Base-by-base conservation (phyloP, 2,797 vertebrate genomes). In the Dendrocincla tyrannina region DNA sequence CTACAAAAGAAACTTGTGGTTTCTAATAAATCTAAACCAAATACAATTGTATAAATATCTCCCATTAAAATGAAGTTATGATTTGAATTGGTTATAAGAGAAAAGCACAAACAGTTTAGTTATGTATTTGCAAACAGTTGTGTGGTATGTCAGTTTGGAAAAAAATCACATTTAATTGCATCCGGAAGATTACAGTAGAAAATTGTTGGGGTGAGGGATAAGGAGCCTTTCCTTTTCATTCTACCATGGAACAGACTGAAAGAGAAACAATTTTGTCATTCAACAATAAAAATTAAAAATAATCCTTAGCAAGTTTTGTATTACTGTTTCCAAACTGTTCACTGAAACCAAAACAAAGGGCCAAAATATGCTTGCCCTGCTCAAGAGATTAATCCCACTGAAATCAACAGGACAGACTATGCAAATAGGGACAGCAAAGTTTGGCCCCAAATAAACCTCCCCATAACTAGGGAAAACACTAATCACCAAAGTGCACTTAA, bases 401-500 rank as follows among this genome's bases (percentile, higher is more conserved):
- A 92, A 92, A 79, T 75, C 64, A 94, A 82, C 37, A 52, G 50
- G 59, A 93, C 73, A 50, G 67, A 77, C 83, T 94, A 86, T 30
- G 73, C 92, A 91, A 84, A 93, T 70, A 91, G 19, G 53, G 89
- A 93, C 90, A 96, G 90, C 96, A 95, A 87, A 80, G 82, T 96
- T 77, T 96, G 94, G 89, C 86, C 97, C 91, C 88, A 93, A 94
- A 96, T 87, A 93, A 97, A 97, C 95, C 85, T 92, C 64, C 95
- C 95, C 64, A 10, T 89, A 97, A 96, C 89, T 56, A 96, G 97
- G 96, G 95, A 96, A 92, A 97, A 95, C 94, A 97, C 94, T 97
- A 97, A 97, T 97, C 96, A 98, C 95, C 97, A 96, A 98, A 97
- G 97, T 97, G 96, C 96, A 98, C 97, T 97, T 97, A 95, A 96